Evolutionary conservation across 2,797 vertebrate genomes (phyloP), one percentile per base, ranked within the genome.

Genomic region (Labeo calbasu): DNA sequence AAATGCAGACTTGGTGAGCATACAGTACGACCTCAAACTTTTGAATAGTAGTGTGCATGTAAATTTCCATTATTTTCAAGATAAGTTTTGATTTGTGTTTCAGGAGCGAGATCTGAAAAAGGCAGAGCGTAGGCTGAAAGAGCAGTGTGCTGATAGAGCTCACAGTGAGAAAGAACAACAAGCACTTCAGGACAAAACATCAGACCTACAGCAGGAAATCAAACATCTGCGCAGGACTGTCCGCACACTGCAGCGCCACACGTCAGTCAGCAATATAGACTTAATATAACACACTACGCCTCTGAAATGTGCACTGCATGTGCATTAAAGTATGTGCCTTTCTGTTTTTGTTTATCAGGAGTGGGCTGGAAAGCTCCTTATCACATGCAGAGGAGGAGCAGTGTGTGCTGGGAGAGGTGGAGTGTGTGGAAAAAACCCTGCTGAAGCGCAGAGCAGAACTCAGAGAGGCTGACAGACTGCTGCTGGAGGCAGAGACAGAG

Each of bases 401-500:
- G 5, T 91, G 92, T 69, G 86, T 95, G 32, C 86, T 90, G 65
- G 93, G 93, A 25, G 97, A 99, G 92, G 93, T 97, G 51, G 91
- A 93, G 57, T 97, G 96, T 89, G 77, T 97, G 70, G 97, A 98
- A 91, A 93, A 93, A 86, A 98, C 97, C 0, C 95, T 99, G 1
- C 83, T 94, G 82, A 96, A 94, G 78, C 95, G 97, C 25, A 89
- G 94, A 77, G 94, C 94, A 0, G 97, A 99, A 88, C 96, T 99
- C 0, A 92, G 96, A 46, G 93, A 96, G 85, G 95, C 96, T 0
- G 96, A 99, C 87, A 87, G 93, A n/a, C 93, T 96, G 11, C 93
- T 98, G 79, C 86, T 95, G 4, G 95, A 97, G 88, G 96, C 96
- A 12, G 95, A 96, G 83, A 91, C 88, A 59, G 94, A 96, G n/a